Percentiles rank a stretch among this genome's conserved stretches.
Evolutionary conservation across 2,113 vertebrate species (phyloP).

Genomic region (Micronisus gabar): DNA sequence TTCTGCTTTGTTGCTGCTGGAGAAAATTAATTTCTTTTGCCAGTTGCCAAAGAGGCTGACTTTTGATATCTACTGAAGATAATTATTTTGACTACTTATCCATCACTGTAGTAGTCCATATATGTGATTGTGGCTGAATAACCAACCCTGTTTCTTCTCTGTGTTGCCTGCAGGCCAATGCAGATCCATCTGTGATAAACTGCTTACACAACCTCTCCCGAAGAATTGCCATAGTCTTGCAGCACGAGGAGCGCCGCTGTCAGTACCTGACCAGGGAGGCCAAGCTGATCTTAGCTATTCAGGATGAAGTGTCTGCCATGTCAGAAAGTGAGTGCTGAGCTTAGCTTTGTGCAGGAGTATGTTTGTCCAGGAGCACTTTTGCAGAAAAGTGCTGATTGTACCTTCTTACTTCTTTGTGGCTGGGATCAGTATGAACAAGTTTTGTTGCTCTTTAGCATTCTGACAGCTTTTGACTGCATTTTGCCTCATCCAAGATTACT

Average conservation of each 20-base stretch:
- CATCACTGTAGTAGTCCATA: accelerated
- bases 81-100: not conserved
- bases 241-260: slow-evolving; percentile 96
- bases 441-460: not conserved
- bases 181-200: slow-evolving; percentile 90
- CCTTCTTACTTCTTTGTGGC: not conserved
- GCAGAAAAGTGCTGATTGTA: not conserved
- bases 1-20: not conserved
- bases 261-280: slow-evolving; percentile 96
- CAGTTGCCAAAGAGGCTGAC: not conserved
- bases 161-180: slow-evolving; percentile 80
- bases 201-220: slow-evolving; percentile 94
- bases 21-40: not conserved
- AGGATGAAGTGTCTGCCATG: slow-evolving; percentile 92
- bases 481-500: not conserved
- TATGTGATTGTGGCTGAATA: not conserved
- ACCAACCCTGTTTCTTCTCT: not conserved
- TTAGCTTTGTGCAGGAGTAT: not conserved
- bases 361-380: not conserved
- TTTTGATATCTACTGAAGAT: not conserved
- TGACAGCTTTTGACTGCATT: not conserved
- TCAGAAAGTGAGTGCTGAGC: slow-evolving; percentile 82
- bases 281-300: slow-evolving; percentile 93
- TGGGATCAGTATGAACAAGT: not conserved
- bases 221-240: slow-evolving; percentile 91